Evolutionary conservation across 2,888 invertebrate genomes (phyloP), one percentile per base, ranked within the genome.

Genomic region (Schizotus pectinicornis): DNA sequence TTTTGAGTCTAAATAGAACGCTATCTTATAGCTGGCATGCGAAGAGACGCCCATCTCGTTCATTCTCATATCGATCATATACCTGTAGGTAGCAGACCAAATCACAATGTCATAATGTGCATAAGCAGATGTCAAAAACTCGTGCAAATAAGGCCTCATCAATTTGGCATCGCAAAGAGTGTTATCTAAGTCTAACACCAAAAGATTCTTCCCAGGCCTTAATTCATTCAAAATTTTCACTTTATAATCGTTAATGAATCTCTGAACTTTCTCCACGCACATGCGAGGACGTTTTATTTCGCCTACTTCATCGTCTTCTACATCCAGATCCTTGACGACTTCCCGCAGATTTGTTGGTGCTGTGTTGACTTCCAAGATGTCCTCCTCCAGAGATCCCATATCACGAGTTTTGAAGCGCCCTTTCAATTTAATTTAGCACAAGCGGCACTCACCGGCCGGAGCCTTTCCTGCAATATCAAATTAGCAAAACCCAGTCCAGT

Each of bases 41-140:
- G 84, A 85, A 0, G 90, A 84, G 0, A 98, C 95, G 0, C 96
- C 96, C 0, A 98, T 82, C 39, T 97, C 81, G 59, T 91, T 88
- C 96, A 98, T 96, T 80, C 98, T 98, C 73, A 96, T 95, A 70
- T 96, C 93, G 39, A 98, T 97, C 97, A 97, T 98, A 73, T 94
- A 95, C 96, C 98, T 97, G 61, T 93, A 92, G 0, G 98, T 98
- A 0, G 98, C 98, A 2, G 98, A 98, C 98, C 98, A 98, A 66
- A 98, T 97, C 0, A 94, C 96, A 66, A 98, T 97, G 73, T 98
- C 98, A 71, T 97, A 98, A 79, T 95, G 84, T 75, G 88, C 86
- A 73, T 95, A 95, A 0, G 94, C 92, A 0, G 88, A 84, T 1
- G 90, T 89, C 0, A 98, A 83, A 79, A 98, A 98, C 78, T 98